Evolutionary conservation across 2,888 invertebrate genomes (phyloP).

Genomic region (Autographa pulchrina): DNA sequence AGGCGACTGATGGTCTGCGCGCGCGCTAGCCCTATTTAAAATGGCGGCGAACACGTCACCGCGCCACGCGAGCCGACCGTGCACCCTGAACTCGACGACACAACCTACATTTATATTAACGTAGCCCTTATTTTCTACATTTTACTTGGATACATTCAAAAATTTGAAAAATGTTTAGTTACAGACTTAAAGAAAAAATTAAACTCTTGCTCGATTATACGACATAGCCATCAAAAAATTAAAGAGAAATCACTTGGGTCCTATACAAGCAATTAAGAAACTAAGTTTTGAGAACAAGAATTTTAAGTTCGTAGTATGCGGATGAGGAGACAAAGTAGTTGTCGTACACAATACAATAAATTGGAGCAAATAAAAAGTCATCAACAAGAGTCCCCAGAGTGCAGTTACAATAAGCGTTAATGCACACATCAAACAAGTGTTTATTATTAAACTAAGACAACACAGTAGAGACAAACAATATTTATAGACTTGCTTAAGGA

Average conservation of each 20-base stretch:
- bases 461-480: constrained; percentile 16
- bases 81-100: constrained; percentile 81
- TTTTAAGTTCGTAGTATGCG: constrained; percentile 58
- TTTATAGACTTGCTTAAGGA: constrained; percentile 17
- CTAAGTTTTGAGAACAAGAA: constrained; percentile 46
- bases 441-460: constrained; percentile 25
- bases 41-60: constrained; percentile 85
- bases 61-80: constrained; percentile 83
- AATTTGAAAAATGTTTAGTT: constrained; percentile 4
- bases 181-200: background rate
- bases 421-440: constrained; percentile 47
- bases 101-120: constrained; percentile 76
- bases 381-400: constrained; percentile 47
- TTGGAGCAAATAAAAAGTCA: constrained; percentile 65
- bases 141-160: constrained; percentile 19
- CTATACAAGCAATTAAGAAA: constrained; percentile 45
- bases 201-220: background rate
- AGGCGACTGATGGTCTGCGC: constrained; percentile 91
- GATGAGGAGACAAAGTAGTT: constrained; percentile 60
- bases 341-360: constrained; percentile 54
- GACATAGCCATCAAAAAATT: constrained; percentile 8
- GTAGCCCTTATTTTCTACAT: constrained; percentile 74
- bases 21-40: constrained; percentile 87
- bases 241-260: constrained; percentile 39
- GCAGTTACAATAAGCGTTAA: constrained; percentile 55